These are phyloP conservation scores for Pseudomyrmex concolor DNA, from an alignment of 1,140 invertebrate genomes.

Conservation along the genomic window DNA sequence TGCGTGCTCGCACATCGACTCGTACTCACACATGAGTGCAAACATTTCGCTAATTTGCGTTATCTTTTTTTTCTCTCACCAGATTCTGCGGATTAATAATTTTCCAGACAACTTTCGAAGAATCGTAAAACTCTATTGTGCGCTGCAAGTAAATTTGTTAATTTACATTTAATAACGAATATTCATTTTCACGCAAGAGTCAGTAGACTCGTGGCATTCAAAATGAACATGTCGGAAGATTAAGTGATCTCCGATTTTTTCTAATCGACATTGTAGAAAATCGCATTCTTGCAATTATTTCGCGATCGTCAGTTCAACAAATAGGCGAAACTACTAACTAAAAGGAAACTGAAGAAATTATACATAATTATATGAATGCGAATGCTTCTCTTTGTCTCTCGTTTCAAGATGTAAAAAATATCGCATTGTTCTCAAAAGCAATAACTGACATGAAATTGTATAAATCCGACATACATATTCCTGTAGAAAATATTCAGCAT, in stretches of 20 bases:
- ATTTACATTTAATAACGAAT: constrained; percentile 41
- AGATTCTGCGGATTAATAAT: constrained; percentile 51
- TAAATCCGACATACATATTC: constrained; percentile 53
- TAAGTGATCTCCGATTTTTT: constrained; percentile 4
- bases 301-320: constrained; percentile 18
- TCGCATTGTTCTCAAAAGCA: constrained; percentile 46
- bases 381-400: constrained; percentile 20
- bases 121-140: constrained; percentile 53
- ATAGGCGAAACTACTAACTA: neutral
- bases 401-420: constrained; percentile 30
- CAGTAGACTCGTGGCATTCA: constrained; percentile 5
- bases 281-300: constrained; percentile 27
- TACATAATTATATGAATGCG: neutral
- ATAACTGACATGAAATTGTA: constrained; percentile 57
- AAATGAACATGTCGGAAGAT: constrained; percentile 40
- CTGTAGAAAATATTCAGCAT: constrained; percentile 45
- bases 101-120: constrained; percentile 34
- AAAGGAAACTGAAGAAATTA: constrained; percentile 2
- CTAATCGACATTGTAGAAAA: neutral
- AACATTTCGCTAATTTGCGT: constrained; percentile 35
- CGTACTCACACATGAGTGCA: neutral
- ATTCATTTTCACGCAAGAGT: constrained; percentile 27
- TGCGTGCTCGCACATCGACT: constrained; percentile 8
- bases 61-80: neutral
- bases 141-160: constrained; percentile 26